Percentiles rank a stretch among this genome's conserved stretches.
phyloP scores from a whole-genome alignment of 1,140 invertebrate species.

The Ruditapes philippinarum region DNA sequence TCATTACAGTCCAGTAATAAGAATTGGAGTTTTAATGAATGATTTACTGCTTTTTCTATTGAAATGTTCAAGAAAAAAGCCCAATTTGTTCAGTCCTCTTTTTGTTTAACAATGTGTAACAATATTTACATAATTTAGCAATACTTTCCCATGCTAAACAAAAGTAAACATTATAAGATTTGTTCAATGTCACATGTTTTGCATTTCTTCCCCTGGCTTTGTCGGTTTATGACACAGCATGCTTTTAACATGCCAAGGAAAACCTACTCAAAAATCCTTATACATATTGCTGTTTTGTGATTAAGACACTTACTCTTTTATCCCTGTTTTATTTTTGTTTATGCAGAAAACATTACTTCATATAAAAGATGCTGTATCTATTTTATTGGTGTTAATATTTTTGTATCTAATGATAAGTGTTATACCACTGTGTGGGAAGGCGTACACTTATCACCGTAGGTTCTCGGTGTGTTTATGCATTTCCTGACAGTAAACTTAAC shows the following conservation, averaged over 20 bases:
- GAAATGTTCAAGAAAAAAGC: too few relatives aligned
- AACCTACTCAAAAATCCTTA: not conserved
- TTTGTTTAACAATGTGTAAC: too few relatives aligned
- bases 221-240: slow-evolving; percentile 8
- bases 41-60: too few relatives aligned
- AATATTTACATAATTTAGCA: too few relatives aligned
- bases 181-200: not conserved
- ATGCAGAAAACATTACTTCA: not conserved
- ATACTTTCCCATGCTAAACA: too few relatives aligned
- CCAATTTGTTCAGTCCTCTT: too few relatives aligned
- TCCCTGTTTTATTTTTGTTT: not conserved
- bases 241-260: slow-evolving; percentile 38
- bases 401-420: not conserved
- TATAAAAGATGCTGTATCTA: not conserved
- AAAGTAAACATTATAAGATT: too few relatives aligned
- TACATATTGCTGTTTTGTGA: not conserved
- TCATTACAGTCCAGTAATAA: too few relatives aligned
- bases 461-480: slow-evolving; percentile 13
- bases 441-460: not conserved
- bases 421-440: slow-evolving; percentile 18
- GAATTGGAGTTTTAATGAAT: too few relatives aligned
- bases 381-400: slow-evolving; percentile 32
- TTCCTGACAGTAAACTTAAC: slow-evolving; percentile 34
- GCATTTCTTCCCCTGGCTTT: not conserved
- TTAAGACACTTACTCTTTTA: not conserved